Base-by-base conservation (phyloP, 1,140 invertebrate genomes). In the Drosophila elegans region DNA sequence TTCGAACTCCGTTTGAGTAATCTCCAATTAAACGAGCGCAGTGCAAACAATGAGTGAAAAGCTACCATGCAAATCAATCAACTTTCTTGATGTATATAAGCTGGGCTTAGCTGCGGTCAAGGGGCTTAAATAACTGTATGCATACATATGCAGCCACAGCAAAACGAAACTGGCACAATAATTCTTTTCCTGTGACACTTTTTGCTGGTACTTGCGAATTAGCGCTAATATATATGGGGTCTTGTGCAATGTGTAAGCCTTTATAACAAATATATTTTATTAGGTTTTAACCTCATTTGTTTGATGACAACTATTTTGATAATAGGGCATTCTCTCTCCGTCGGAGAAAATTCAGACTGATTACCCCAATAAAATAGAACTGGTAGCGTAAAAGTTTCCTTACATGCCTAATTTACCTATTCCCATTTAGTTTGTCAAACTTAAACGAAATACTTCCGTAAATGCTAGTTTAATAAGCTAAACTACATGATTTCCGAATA, bases 91-190 rank as follows among this genome's bases (percentile, higher is more conserved):
- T 39, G 12, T 41, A n/a, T n/a, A 41, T n/a, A 41, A 39, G 38
- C 38, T 39, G 38, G 38, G 38, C 38, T 39, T 39, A 39, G 38
- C 38, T 39, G 11, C 38, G 38, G 12, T 39, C 38, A n/a, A n/a
- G 38, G 38, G 38, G 12, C 38, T 39, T 41, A 13, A 12, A 4
- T 41, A 41, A 41, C 41, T 16, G 41, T 9, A 16, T 42, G 41
- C 29, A 29, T 48, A 29, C n/a, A 2, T 27, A 27, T 48, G 45
- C 25, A 29, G 25, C 21, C 25, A 29, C 25, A 29, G 25, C 25
- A 49, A 49, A 49, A 29, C 12, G 25, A 49, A 49, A 25, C n/a
- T 49, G 46, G 25, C 46, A 29, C 25, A 49, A 48, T 27, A 27
- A 27, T 48, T 48, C 45, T 27, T 48, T 48, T 48, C 4, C 45